phyloP scores from a whole-genome alignment of 2,888 invertebrate species.

The Chrysotoxum bicinctum region DNA sequence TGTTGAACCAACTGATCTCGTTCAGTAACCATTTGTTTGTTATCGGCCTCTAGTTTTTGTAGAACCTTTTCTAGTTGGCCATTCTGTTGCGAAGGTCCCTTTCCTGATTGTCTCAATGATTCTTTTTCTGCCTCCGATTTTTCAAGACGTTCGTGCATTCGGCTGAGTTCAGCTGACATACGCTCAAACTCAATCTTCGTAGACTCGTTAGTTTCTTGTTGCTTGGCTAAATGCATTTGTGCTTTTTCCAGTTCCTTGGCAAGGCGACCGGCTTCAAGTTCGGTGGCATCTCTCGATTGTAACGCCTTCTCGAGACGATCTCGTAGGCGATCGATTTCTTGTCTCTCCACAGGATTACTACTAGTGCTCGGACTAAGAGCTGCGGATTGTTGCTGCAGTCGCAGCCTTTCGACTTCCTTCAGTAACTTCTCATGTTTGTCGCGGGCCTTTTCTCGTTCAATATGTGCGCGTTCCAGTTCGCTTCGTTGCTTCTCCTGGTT shows the following conservation, averaged over 20 bases:
- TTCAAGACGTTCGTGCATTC: conserved; percentile 91
- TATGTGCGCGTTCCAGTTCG: conserved; percentile 91
- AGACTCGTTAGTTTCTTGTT: conserved; percentile 91
- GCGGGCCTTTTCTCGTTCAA: conserved; percentile 93
- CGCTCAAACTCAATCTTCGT: conserved; percentile 93
- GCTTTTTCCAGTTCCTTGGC: conserved; percentile 94
- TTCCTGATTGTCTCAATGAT: conserved; percentile 87
- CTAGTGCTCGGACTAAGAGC: conserved; percentile 82
- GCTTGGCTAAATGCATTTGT: conserved; percentile 91
- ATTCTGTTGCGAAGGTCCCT: conserved; percentile 88
- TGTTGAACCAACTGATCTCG: conserved; percentile 92
- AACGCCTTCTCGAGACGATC: conserved; percentile 94
- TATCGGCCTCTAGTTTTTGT: conserved; percentile 91
- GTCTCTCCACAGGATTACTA: conserved; percentile 85
- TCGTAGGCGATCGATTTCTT: conserved; percentile 91
- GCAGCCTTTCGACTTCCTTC: conserved; percentile 85
- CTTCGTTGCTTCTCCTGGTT: conserved; percentile 90
- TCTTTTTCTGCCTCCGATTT: conserved; percentile 90
- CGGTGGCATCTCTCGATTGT: conserved; percentile 88
- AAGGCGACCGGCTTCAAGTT: conserved; percentile 91
- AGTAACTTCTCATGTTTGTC: conserved; percentile 92
- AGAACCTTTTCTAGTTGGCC: conserved; percentile 93
- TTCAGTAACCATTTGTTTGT: conserved; percentile 92
- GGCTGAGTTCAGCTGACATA: conserved; percentile 90
- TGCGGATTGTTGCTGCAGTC: conserved; percentile 82